Percentiles rank a stretch among this genome's conserved stretches.
These are phyloP conservation scores for Eilema griseolum DNA, from an alignment of 2,888 invertebrate genomes.

Conservation along the genomic window DNA sequence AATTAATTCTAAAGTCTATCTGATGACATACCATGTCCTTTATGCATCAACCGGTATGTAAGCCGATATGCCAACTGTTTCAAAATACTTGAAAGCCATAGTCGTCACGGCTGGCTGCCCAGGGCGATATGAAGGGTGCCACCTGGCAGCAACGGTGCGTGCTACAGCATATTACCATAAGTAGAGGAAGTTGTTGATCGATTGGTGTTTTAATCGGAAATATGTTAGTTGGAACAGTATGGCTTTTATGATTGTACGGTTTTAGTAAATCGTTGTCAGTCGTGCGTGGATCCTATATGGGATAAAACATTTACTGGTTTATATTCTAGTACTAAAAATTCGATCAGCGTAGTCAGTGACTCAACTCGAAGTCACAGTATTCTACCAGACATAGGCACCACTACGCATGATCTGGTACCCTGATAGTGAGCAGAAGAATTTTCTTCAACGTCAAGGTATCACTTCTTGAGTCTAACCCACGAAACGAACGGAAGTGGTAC, in stretches of 20 bases:
- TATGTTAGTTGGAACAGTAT: conserved; percentile 22
- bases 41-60: conserved; percentile 35
- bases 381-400: no score
- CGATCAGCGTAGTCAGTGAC: background rate
- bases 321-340: background rate
- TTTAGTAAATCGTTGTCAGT: conserved; percentile 15
- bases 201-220: conserved; percentile 44
- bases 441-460: no score
- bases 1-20: background rate
- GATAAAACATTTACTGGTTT: background rate
- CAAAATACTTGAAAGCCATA: conserved; percentile 72
- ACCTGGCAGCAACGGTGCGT: conserved; percentile 60
- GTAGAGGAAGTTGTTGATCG: conserved; percentile 49
- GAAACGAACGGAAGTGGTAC: no score
- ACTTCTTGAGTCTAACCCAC: no score
- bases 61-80: conserved; percentile 46
- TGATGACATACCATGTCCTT: conserved; percentile 7
- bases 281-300: background rate
- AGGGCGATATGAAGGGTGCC: conserved; percentile 60
- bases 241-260: conserved; percentile 13
- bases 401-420: no score
- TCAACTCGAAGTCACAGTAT: no score
- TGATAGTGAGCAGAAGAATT: no score
- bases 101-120: conserved; percentile 68
- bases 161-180: conserved; percentile 49